Evolutionary conservation across 2,888 invertebrate genomes (phyloP).

Genomic region (Cerastoderma edule): DNA sequence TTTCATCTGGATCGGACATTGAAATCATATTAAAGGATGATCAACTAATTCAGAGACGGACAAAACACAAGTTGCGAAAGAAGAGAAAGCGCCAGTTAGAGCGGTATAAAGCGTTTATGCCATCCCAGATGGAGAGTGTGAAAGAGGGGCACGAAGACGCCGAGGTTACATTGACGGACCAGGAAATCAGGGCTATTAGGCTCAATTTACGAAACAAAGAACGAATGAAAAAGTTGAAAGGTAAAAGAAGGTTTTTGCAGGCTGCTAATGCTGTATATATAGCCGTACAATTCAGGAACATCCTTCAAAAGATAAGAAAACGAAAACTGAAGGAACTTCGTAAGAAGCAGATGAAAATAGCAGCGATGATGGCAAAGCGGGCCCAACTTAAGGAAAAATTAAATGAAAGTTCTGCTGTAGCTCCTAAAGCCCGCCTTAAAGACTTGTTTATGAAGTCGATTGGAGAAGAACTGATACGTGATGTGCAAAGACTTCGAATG

Average conservation of each 20-base stretch:
- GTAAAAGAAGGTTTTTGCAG: slow-evolving; percentile 59
- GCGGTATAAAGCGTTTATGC: slow-evolving; percentile 43
- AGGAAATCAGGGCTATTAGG: slow-evolving; percentile 57
- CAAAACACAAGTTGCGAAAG: slow-evolving; percentile 62
- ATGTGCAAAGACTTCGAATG: slow-evolving; percentile 28
- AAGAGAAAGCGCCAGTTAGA: slow-evolving; percentile 57
- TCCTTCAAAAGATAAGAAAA: slow-evolving; percentile 47
- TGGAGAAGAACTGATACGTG: slow-evolving; percentile 49
- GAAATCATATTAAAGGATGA: slow-evolving; percentile 61
- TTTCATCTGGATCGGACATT: slow-evolving; percentile 53
- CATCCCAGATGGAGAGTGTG: slow-evolving; percentile 16
- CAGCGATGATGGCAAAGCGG: slow-evolving; percentile 44
- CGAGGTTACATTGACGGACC: slow-evolving; percentile 49
- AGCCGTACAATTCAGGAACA: slow-evolving; percentile 52
- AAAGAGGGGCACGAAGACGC: slow-evolving; percentile 23
- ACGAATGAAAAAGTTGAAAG: slow-evolving; percentile 42
- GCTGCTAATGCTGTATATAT: slow-evolving; percentile 57
- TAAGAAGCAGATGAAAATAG: slow-evolving; percentile 32
- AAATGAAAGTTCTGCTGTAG: slow-evolving; percentile 20
- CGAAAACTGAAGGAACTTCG: slow-evolving; percentile 37
- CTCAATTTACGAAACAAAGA: slow-evolving; percentile 57
- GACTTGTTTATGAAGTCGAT: slow-evolving; percentile 55
- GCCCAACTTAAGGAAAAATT: slow-evolving; percentile 33
- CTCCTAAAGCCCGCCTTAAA: slow-evolving; percentile 46
- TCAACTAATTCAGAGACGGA: slow-evolving; percentile 56